Base-by-base conservation (phyloP, 2,797 vertebrate species). In the Betta splendens region DNA sequence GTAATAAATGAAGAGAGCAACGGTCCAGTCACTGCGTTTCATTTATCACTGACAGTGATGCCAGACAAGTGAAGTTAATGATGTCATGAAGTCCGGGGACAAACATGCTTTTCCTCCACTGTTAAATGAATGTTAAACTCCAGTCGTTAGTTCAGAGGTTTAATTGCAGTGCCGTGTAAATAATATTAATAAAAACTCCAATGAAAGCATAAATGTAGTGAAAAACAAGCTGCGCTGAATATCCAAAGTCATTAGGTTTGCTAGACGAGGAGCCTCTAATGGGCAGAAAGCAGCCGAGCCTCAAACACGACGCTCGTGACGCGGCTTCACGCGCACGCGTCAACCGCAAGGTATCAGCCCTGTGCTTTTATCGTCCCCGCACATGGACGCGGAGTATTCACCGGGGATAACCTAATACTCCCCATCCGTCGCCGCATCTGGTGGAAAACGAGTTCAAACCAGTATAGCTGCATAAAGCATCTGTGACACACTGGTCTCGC, bases 191-290 rank as follows among this genome's bases (percentile, higher is more conserved):
- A 42, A 33, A 67, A 69, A 73, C 43, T 48, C 62, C 47, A 72
- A 40, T 64, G 50, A 44, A 77, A 63, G 51, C 76, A 77, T 84
- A 77, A 80, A 72, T 77, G 64, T 64, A 64, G 59, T 72, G 72
- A 83, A 45, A 76, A 76, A 83, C 77, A 26, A 78, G 32, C 35
- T 7, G 2, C 32, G 35, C 32, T 43, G 49, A 72, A 77, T 75
- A 70, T 75, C 52, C 65, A 58, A 79, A 61, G 40, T 64, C 52
- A 64, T 84, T 72, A 81, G 52, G 48, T 72, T 20, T 3, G 46
- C 52, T 31, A 53, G 47, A 31, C 63, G 72, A 50, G 25, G 72
- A 38, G 36, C 43, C 17, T 47, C 16, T 61, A 57, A 58, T 66
- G 58, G 59, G 63, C 29, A 48, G 53, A 67, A 60, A 28, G 8